Evolutionary conservation across 64 coral and sea anemone genomes (phyloP).

Genomic region (Montipora cactus): DNA sequence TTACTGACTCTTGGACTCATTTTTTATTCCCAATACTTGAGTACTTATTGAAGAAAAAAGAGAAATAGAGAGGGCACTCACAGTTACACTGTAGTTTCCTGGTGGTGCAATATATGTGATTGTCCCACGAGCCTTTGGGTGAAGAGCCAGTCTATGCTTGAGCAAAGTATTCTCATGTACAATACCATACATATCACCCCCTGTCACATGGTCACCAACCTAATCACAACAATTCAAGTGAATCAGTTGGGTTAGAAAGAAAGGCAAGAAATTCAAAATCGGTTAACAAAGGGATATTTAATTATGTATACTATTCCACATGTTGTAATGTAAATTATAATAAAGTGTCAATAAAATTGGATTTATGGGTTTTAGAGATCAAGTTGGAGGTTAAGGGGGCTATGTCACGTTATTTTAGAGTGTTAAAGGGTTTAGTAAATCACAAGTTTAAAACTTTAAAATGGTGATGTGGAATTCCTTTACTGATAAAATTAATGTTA

Average conservation of each 20-base stretch:
- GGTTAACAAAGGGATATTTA: background rate
- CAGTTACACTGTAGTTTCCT: conserved; percentile 87
- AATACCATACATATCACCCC: conserved; percentile 94
- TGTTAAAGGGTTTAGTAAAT: too few relatives aligned
- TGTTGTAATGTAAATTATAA: too few relatives aligned
- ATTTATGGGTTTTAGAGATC: too few relatives aligned
- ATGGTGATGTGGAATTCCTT: too few relatives aligned
- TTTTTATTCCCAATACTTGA: too few relatives aligned
- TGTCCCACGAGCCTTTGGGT: conserved; percentile 96
- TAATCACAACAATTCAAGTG: background rate
- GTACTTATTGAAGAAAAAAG: background rate
- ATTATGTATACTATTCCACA: too few relatives aligned
- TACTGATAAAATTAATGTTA: too few relatives aligned
- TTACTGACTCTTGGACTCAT: background rate
- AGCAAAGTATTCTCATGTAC: conserved; percentile 95
- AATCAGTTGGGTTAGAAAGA: background rate
- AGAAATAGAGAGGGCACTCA: conserved; percentile 42
- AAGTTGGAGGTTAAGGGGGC: too few relatives aligned
- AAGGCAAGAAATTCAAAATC: background rate
- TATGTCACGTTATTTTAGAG: too few relatives aligned
- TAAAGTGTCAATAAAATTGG: too few relatives aligned
- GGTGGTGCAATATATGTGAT: conserved; percentile 93
- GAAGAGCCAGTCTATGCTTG: conserved; percentile 90
- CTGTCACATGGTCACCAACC: conserved; percentile 97
- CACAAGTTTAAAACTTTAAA: too few relatives aligned